Percentiles rank a stretch among this genome's conserved stretches.
Evolutionary conservation across 2,797 vertebrate species (phyloP).

Genomic region (Myiotriccus ornatus): DNA sequence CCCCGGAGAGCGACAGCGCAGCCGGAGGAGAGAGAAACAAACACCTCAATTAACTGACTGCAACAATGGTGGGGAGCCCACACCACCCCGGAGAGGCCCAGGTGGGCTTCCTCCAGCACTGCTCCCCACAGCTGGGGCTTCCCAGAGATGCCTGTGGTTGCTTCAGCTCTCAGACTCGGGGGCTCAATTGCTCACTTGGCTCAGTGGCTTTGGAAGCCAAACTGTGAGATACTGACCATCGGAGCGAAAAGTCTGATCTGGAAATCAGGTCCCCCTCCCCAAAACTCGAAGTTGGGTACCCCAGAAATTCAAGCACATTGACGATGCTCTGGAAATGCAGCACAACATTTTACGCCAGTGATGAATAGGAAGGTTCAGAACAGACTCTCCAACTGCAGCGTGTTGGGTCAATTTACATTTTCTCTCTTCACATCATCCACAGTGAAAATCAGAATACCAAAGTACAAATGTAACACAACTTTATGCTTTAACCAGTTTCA

Average conservation of each 20-base stretch:
- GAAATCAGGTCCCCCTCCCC: not conserved
- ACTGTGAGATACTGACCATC: not conserved
- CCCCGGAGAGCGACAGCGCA: not conserved
- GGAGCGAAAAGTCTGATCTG: not conserved
- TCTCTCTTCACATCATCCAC: not conserved
- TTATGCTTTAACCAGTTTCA: not conserved
- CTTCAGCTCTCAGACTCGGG: not conserved
- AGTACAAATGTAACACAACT: not conserved
- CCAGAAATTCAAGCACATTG: not conserved
- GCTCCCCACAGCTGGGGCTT: not conserved
- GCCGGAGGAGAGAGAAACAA: not conserved
- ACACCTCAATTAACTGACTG: not conserved
- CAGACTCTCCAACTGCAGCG: not conserved
- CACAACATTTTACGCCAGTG: not conserved
- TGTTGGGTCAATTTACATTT: not conserved
- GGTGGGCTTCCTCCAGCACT: not conserved
- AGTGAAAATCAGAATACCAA: not conserved
- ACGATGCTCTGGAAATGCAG: not conserved
- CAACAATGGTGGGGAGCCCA: not conserved
- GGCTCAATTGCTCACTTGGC: not conserved
- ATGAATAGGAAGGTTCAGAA: not conserved
- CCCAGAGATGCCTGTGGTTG: not conserved
- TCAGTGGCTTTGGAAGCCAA: not conserved
- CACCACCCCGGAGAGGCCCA: accelerated
- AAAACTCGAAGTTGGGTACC: not conserved